Conservation (phyloP, 2,888 invertebrate species). For the Agriopis leucophaearia region DNA sequence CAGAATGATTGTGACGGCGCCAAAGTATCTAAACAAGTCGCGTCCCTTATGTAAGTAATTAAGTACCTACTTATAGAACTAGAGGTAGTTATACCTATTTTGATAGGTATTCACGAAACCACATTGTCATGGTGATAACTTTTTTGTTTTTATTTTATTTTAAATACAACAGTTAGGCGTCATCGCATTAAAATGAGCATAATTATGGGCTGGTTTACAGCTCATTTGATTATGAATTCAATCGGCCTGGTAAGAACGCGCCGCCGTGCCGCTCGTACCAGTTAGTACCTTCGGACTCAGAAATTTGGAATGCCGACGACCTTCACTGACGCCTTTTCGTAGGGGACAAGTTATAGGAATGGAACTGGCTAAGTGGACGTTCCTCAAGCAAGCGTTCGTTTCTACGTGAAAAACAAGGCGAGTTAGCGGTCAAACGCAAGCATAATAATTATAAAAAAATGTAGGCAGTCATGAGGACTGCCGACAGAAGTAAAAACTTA, state of each 20-base stretch:
- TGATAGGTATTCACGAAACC: too few species aligned
- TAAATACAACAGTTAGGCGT: not conserved
- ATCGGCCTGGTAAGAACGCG: slow-evolving; percentile 33
- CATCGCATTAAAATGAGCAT: slow-evolving; percentile 15
- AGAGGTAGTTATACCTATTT: too few species aligned
- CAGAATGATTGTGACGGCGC: too few species aligned
- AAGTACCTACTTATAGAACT: too few species aligned
- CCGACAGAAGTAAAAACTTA: too few species aligned
- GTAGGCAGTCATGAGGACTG: too few species aligned
- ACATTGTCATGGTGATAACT: not conserved
- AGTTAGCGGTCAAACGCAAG: too few species aligned
- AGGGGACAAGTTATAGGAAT: slow-evolving; percentile 40
- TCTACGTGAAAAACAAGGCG: too few species aligned
- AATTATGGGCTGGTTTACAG: slow-evolving; percentile 13
- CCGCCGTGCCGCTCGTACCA: slow-evolving; percentile 39
- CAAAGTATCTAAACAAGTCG: too few species aligned
- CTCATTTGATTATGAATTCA: slow-evolving; percentile 31
- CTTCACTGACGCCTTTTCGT: slow-evolving; percentile 69
- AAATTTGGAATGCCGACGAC: slow-evolving; percentile 82
- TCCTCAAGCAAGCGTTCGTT: too few species aligned
- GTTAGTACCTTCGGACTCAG: slow-evolving; percentile 64
- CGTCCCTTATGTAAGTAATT: too few species aligned
- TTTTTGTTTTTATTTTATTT: not conserved
- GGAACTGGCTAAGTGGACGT: not conserved
- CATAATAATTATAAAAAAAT: too few species aligned